Base-by-base conservation (phyloP, 2,113 vertebrate species). In the Clarias magur region DNA sequence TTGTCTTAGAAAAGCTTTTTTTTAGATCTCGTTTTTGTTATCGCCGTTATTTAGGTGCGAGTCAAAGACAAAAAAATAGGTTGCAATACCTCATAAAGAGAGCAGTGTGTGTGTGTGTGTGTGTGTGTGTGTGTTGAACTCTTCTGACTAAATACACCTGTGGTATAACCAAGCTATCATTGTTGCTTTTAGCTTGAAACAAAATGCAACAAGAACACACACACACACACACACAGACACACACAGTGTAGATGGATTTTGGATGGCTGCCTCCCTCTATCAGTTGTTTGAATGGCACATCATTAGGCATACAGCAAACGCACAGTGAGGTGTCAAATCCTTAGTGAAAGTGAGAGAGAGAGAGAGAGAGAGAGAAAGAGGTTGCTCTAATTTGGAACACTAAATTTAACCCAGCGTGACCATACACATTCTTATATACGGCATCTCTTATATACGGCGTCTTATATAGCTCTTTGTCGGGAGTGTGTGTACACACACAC, bases 261-360 rank as follows among this genome's bases (percentile, higher is more conserved):
- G 93, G 91, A 90, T 92, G 90, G 90, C 92, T 56, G 75, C 75
- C 48, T 93, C 89, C 93, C 88, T 89, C 83, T 86, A 93, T 94
- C 72, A 88, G 87, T 91, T 92, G 91, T 92, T 89, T 92, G 93
- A 94, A 86, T 92, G 92, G 92, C 93, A 90, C 89, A 91, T 85
- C 89, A 94, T 94, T 94, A 93, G 93, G 92, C 91, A 93, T 90
- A 88, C 87, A 81, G 87, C 82, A 82, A 67, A 88, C 87, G 73
- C 91, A 91, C 92, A 91, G 78, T 59, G 82, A 76, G 56, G 86
- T 88, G 88, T 80, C 80, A 60, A 38, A 75, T 90, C 88, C 90
- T 85, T 83, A 70, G 21, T 86, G 84, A 88, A 89, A 60, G 82
- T 89, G 87, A 89, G 89, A 93, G 90, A 90, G 78, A 63, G 13